phyloP scores from a whole-genome alignment of 2,113 vertebrate genomes.

The Cricetomys ansorgei region DNA sequence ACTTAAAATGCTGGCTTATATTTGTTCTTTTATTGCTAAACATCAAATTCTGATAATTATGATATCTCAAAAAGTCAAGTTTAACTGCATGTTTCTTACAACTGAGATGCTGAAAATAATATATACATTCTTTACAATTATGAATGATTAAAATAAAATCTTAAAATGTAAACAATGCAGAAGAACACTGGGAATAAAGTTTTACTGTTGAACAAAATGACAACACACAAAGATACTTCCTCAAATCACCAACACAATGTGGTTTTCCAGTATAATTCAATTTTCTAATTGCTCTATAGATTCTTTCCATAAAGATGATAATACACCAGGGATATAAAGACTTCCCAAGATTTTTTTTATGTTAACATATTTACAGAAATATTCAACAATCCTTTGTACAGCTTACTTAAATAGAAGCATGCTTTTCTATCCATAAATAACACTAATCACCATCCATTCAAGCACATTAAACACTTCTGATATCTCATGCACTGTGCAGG shows the following conservation, averaged over 20 bases:
- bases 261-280: constrained; percentile 52
- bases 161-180: constrained; percentile 72
- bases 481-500: constrained; percentile 67
- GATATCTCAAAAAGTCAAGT: constrained; percentile 67
- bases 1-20: constrained; percentile 65
- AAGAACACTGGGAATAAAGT: constrained; percentile 74
- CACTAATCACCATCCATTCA: constrained; percentile 65
- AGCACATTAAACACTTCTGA: constrained; percentile 67
- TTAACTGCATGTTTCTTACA: constrained; percentile 65
- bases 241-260: constrained; percentile 59
- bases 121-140: constrained; percentile 56
- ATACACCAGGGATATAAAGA: constrained; percentile 58
- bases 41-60: constrained; percentile 57
- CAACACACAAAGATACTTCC: constrained; percentile 61
- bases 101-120: constrained; percentile 67
- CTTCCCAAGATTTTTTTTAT: constrained; percentile 52
- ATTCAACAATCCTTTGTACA: constrained; percentile 66
- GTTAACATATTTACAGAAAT: constrained; percentile 76
- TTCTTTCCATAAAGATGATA: constrained; percentile 62
- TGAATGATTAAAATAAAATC: constrained; percentile 59
- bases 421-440: constrained; percentile 78
- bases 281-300: constrained; percentile 52
- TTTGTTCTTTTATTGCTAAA: constrained; percentile 80
- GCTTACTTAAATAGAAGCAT: constrained; percentile 79
- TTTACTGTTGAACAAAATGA: constrained; percentile 61